Evolutionary conservation across 2,888 invertebrate genomes (phyloP).

Genomic region (Drosophila affinis): DNA sequence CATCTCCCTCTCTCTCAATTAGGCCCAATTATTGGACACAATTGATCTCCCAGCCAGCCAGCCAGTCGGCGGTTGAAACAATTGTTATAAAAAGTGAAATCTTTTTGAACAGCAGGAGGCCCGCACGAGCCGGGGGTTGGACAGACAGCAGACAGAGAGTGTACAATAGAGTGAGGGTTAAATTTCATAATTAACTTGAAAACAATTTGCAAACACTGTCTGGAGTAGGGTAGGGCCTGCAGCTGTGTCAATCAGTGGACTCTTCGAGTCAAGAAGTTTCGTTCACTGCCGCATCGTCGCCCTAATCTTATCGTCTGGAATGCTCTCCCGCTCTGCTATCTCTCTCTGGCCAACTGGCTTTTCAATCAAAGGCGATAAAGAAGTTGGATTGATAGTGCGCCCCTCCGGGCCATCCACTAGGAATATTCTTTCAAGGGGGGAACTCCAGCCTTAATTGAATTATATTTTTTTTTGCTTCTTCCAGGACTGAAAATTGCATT

Average conservation of each 20-base stretch:
- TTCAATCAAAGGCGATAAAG: conserved; percentile 66
- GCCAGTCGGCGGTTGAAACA: conserved; percentile 6
- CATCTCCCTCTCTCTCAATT: conserved; percentile 72
- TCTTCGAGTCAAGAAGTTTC: conserved; percentile 5
- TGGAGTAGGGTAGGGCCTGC: neutral
- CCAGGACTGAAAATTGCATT: conserved; percentile 60
- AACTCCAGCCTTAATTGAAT: conserved; percentile 61
- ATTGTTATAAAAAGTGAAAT: conserved; percentile 62
- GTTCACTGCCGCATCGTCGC: neutral
- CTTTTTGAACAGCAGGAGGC: conserved; percentile 69
- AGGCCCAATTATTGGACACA: conserved; percentile 78
- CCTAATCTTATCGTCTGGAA: conserved; percentile 33
- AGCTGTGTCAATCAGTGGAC: conserved; percentile 4
- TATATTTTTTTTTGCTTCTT: conserved; percentile 41
- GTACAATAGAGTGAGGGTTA: conserved; percentile 47
- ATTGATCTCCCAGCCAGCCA: conserved; percentile 48
- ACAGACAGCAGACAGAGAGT: conserved; percentile 36
- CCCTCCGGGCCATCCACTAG: neutral
- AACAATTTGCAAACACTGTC: conserved; percentile 35
- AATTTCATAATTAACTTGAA: conserved; percentile 50
- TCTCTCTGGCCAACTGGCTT: conserved; percentile 26
- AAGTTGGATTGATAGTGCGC: conserved; percentile 52
- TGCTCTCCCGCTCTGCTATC: conserved; percentile 19
- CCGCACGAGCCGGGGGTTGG: conserved; percentile 73
- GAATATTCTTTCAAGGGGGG: neutral